Evolutionary conservation across 2,797 vertebrate genomes (phyloP), one percentile per base, ranked within the genome.

Genomic region (Muraenolepis orangiensis): DNA sequence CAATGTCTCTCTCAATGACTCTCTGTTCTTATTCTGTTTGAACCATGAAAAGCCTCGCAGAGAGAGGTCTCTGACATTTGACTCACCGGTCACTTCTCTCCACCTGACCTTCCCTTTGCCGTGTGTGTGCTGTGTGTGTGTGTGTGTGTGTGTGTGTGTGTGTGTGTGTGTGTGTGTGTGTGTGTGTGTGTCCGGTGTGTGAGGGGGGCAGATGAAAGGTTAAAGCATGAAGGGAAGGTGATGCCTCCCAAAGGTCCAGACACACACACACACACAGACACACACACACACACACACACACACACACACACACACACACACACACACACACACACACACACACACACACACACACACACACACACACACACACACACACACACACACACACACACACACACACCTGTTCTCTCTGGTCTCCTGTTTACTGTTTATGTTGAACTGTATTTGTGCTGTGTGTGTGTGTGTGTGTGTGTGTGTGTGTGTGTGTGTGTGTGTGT

Each of bases 1-100:
- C 42, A 28, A 66, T 74, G 16, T 32, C 30, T 18, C 18, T 42
- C 7, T 1, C 6, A 11, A 8, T 4, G 26, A 5, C 0, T 42
- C 36, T 29, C 46, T 40, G 61, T 73, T 3, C 13, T 2, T 14
- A 16, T 46, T 67, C 69, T 77, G 85, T 79, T 61, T 20, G 16
- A n/a, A 72, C 34, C 26, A 46, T 76, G 73, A 61, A 88, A 88
- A 87, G 84, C 73, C 23, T 51, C 30, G 4, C 30, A 40, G 34
- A 14, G 26, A 85, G 89, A 89, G 85, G 88, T 87, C 82, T 61
- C 69, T 32, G 71, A 34, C 10, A 0, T 66, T 66, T 66, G 64
- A 1, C 64, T 13, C 64, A 30, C 29, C 20, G 30, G 68, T 75
- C 77, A n/a, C 46, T 18, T 75, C 77, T 20, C 46, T 18, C 38